Percentiles rank a stretch among this genome's conserved stretches.
Evolutionary conservation across 2,113 vertebrate genomes (phyloP).

Genomic region (Blennius ocellaris): DNA sequence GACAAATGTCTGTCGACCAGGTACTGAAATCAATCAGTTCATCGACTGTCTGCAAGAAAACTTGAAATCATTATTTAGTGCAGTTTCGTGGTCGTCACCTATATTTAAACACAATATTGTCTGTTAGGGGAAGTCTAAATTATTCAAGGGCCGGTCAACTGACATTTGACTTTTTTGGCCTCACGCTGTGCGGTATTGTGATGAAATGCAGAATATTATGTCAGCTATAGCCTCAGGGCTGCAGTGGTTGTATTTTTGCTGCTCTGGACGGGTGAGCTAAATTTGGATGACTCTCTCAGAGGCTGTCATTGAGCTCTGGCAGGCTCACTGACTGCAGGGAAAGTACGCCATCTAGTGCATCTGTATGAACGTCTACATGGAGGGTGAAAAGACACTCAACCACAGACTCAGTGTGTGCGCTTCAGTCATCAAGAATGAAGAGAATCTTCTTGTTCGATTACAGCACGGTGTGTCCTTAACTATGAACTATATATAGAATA

Average conservation of each 20-base stretch:
- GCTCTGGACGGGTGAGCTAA: slow-evolving; percentile 45
- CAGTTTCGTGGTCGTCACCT: background rate
- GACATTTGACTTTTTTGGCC: slow-evolving; percentile 57
- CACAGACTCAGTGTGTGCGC: background rate
- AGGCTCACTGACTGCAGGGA: slow-evolving; percentile 27
- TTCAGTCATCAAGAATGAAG: background rate
- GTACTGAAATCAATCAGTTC: slow-evolving; percentile 36
- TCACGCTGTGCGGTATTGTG: slow-evolving; percentile 37
- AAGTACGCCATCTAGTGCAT: slow-evolving; percentile 73
- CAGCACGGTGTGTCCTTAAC: no score
- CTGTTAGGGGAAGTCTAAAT: slow-evolving; percentile 38
- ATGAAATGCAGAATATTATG: slow-evolving; percentile 65
- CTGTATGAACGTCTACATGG: background rate
- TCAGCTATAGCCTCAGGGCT: slow-evolving; percentile 58
- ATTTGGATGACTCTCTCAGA: slow-evolving; percentile 69
- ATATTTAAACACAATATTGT: background rate
- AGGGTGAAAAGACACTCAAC: background rate
- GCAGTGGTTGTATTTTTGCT: slow-evolving; percentile 58
- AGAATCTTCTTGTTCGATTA: no score
- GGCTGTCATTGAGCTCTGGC: slow-evolving; percentile 34
- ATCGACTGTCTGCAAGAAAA: background rate
- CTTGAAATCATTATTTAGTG: slow-evolving; percentile 3
- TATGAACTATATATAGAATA: no score
- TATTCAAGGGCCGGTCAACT: slow-evolving; percentile 32
- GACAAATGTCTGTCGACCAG: slow-evolving; percentile 33